Conservation (phyloP, 2,797 vertebrate species). For the Ceryle rudis region DNA sequence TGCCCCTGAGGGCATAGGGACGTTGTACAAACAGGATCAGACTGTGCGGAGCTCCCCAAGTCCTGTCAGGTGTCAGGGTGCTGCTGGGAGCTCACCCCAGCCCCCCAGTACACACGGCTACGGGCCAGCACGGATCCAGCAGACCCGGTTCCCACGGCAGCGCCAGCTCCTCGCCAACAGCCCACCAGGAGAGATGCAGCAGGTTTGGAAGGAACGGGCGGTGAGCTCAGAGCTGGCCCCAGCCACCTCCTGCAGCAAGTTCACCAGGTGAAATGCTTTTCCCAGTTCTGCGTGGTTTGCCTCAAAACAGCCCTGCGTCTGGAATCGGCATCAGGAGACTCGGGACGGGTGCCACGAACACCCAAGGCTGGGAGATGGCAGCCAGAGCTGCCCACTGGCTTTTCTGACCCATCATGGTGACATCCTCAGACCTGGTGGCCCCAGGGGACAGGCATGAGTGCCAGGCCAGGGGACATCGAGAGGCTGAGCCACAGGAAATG, state of each 20-base stretch:
- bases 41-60: neutral
- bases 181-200: neutral
- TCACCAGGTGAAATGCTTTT: neutral
- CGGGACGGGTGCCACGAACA: neutral
- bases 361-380: neutral
- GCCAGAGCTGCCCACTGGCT: neutral
- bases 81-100: neutral
- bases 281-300: neutral
- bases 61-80: neutral
- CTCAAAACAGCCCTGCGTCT: neutral
- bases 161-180: neutral
- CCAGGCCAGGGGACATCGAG: fast-evolving
- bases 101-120: fast-evolving
- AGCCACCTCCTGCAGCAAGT: fast-evolving
- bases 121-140: fast-evolving
- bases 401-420: neutral
- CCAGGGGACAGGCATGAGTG: fast-evolving
- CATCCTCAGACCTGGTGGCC: neutral
- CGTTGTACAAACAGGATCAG: neutral
- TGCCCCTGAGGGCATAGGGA: neutral
- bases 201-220: fast-evolving
- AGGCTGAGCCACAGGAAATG: neutral
- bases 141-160: neutral
- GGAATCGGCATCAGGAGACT: neutral
- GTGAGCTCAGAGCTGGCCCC: neutral